A percentile compares a stretch with the other conserved stretches of the same genome.
Evolutionary conservation across 2,113 vertebrate species (phyloP).

Genomic region (Esox niger): DNA sequence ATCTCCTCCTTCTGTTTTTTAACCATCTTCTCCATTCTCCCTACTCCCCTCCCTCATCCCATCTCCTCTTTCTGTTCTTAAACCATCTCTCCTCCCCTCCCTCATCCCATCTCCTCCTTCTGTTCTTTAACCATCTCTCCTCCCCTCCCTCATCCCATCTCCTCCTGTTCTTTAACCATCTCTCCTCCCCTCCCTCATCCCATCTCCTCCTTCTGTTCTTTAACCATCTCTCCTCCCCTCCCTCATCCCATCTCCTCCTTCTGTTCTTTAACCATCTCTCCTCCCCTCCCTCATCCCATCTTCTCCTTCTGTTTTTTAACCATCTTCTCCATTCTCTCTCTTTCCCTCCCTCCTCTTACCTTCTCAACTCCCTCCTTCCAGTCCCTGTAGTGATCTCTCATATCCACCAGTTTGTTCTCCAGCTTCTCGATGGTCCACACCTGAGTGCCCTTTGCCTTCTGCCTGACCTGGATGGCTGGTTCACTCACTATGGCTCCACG

Average conservation of each 20-base stretch:
- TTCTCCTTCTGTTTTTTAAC: slow-evolving; percentile 39
- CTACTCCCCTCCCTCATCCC: not conserved
- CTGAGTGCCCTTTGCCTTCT: slow-evolving; percentile 89
- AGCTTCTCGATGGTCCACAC: slow-evolving; percentile 97
- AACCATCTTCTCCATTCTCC: slow-evolving; percentile 49
- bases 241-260: not conserved
- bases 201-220: not conserved
- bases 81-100: not conserved
- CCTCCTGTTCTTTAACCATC: not conserved
- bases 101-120: not conserved
- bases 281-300: not conserved
- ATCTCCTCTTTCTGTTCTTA: not conserved
- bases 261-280: not conserved
- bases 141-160: not conserved
- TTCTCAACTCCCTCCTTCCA: slow-evolving; percentile 84
- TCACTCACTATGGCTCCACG: slow-evolving; percentile 95
- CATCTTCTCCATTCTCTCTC: slow-evolving; percentile 34
- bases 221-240: not conserved
- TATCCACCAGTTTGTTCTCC: slow-evolving; percentile 96
- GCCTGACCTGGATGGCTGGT: slow-evolving; percentile 92
- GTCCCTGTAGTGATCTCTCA: slow-evolving; percentile 96
- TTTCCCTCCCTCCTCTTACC: slow-evolving; percentile 42
- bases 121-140: too few relatives aligned
- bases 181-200: not conserved
- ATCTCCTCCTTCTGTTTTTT: slow-evolving; percentile 9